Evolutionary conservation across 2,113 vertebrate species (phyloP), one percentile per base, ranked within the genome.

Genomic region (Vidua macroura): DNA sequence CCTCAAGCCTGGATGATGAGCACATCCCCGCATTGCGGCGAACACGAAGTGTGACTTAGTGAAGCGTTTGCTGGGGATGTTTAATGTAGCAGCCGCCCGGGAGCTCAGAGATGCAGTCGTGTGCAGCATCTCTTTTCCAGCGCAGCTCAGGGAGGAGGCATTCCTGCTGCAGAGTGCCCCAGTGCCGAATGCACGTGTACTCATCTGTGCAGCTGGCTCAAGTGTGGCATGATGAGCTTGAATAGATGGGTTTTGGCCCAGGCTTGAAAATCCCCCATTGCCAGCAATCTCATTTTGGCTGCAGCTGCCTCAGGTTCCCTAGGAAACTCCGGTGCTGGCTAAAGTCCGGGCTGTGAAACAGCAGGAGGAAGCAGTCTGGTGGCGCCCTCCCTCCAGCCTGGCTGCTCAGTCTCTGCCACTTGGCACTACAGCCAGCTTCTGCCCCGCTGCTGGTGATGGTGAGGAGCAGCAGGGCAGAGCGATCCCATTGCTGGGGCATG

Each of bases 271-370:
- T 70, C 22, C 35, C 31, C 39, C 15, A 1, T 44, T 75, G 91
- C 82, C 79, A 77, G 52, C 2, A 6, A 79, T 72, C 53, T 30
- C 10, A 15, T 60, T 87, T 96, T 90, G 89, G 82, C 89, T 68
- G 84, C 49, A 68, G 53, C 82, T 88, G 76, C 68, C 55, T 83
- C 68, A 52, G 43, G 82, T 93, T 95, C 79, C 88, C 88, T 83
- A 74, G 90, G 87, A 96, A 90, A 94, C 68, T 90, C 91, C 44
- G 53, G 39, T 0, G 8, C 44, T 90, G 89, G 49, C 66, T 79
- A 9, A 35, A 73, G 19, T 39, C 49, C 0, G 8, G 78, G 11
- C 74, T 83, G 51, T 22, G 24, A 44, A 92, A 51, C 1, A 49
- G 55, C 55, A 23, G 66, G 63, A 94, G 84, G 55, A 83, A 51